Conservation (phyloP, 2,113 vertebrate species). For the Tragelaphus buxtoni region DNA sequence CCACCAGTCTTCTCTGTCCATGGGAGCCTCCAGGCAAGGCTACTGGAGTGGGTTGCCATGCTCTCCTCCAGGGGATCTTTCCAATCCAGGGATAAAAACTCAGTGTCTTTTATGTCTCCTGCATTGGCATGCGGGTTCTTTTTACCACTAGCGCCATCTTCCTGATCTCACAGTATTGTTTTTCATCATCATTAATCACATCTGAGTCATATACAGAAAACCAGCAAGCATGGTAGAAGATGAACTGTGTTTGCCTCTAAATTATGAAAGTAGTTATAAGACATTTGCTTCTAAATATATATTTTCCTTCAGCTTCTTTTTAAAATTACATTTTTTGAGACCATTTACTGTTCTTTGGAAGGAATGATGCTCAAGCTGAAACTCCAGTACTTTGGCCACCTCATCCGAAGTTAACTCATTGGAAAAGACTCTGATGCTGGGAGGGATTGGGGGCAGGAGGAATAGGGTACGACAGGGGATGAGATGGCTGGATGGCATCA, state of each 20-base stretch:
- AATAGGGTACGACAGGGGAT: too few relatives aligned
- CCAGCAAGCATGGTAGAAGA: background rate
- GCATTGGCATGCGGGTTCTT: background rate
- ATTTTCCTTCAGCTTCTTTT: background rate
- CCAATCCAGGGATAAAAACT: background rate
- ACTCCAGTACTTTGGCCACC: too few relatives aligned
- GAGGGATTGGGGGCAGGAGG: too few relatives aligned
- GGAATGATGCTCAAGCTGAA: too few relatives aligned
- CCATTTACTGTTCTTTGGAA: background rate
- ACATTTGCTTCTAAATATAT: background rate
- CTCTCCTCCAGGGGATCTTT: background rate
- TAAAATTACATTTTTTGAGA: background rate
- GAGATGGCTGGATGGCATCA: too few relatives aligned
- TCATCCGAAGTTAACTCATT: too few relatives aligned
- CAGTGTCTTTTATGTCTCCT: background rate
- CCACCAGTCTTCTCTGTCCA: background rate
- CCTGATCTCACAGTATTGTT: background rate
- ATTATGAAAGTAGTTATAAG: background rate
- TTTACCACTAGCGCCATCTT: background rate
- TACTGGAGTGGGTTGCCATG: background rate
- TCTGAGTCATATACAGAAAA: background rate
- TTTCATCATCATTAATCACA: background rate
- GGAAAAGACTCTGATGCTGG: too few relatives aligned
- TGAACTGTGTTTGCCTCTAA: background rate
- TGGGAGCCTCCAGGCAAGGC: background rate